Base-by-base conservation (phyloP, 2,113 vertebrate species). In the Tiliqua scincoides region DNA sequence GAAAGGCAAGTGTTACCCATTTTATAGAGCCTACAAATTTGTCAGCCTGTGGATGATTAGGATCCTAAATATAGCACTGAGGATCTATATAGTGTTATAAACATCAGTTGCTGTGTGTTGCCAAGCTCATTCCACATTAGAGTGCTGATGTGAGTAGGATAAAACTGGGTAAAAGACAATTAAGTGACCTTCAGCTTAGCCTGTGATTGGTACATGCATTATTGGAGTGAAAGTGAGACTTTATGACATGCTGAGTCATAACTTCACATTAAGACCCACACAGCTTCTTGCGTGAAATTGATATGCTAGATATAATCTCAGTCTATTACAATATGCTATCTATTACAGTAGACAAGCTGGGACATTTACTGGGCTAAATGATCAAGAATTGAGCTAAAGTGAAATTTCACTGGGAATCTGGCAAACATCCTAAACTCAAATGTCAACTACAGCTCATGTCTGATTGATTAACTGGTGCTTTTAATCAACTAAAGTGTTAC, bases 211-310 rank as follows among this genome's bases (percentile, higher is more conserved):
- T 12, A 32, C 62, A 40, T 62, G 84, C 59, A 71, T 87, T 90
- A 62, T 1, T 43, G 82, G 40, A n/a, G 74, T 71, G 68, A 0
- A 0, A 76, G 23, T 15, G 59, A 88, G 3, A 35, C 40, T 78
- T 93, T 92, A 82, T 80, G 89, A 59, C 21, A 67, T 85, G 21
- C 70, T 88, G 82, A 86, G 70, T 83, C 88, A 83, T 32, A 90
- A 76, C 23, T 35, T 83, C 85, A 85, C 1, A 0, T 35, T 78
- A n/a, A 88, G 70, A n/a, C 4, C 70, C 48, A 52, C 43, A 32
- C 63, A 20, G 27, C 35, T 57, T 23, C 59, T 81, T 83, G 67
- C 57, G 85, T 40, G n/a, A 12, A 77, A 91, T 88, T 75, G 79
- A 84, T 77, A 79, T 79, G n/a, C 67, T 75, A 89, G 71, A 48